Percentiles rank a stretch among this genome's conserved stretches.
These are phyloP conservation scores for Gnathonemus echidnorhynchus DNA, from an alignment of 2,113 vertebrate species.

Conservation along the genomic window DNA sequence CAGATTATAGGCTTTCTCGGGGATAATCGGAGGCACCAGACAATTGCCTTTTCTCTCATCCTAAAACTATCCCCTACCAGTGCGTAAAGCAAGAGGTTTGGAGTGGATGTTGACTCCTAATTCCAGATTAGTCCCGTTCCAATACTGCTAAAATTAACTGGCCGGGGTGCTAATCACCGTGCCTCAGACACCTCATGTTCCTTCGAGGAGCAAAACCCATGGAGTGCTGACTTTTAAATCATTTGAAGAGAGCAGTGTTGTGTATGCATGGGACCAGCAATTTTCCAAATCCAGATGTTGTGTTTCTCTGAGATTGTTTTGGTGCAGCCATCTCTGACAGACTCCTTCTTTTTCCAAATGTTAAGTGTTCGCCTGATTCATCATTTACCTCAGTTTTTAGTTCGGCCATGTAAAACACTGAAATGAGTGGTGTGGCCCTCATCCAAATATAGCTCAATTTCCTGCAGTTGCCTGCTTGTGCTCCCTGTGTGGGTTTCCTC, in stretches of 20 bases:
- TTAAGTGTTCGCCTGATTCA: not conserved
- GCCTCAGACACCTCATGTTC: constrained; percentile 45
- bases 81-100: constrained; percentile 57
- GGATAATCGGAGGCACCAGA: constrained; percentile 73
- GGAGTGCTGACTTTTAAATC: constrained; percentile 37
- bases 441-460: not conserved
- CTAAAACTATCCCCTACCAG: constrained; percentile 64
- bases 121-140: constrained; percentile 72
- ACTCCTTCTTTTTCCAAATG: not conserved
- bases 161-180: constrained; percentile 66
- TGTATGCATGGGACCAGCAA: constrained; percentile 26
- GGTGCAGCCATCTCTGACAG: not conserved
- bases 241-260: constrained; percentile 30
- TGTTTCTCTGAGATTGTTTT: not conserved
- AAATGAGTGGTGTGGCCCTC: not conserved
- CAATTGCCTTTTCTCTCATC: constrained; percentile 72
- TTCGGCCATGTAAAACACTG: not conserved
- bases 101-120: constrained; percentile 69
- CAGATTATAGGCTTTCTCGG: constrained; percentile 79
- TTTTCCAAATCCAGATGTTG: not conserved
- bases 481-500: not conserved
- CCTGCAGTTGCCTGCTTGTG: not conserved
- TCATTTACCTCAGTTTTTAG: not conserved
- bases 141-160: constrained; percentile 71
- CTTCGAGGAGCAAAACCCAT: constrained; percentile 34